Evolutionary conservation across 2,888 invertebrate species (phyloP).

Genomic region (Phaonia tiefii): DNA sequence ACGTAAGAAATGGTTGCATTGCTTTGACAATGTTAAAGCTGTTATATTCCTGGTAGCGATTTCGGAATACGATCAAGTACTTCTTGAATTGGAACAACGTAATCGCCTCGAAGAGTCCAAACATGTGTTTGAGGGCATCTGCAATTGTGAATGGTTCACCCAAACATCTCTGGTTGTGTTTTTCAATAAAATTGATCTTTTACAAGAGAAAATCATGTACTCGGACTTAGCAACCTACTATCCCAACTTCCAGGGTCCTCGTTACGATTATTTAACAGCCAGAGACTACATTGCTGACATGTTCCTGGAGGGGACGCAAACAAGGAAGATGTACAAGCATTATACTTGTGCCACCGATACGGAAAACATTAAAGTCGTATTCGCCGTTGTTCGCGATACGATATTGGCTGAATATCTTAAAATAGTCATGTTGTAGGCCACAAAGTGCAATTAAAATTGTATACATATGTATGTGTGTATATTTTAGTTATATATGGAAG

Average conservation of each 20-base stretch:
- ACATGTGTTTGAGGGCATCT: conserved; percentile 98
- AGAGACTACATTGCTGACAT: conserved; percentile 99
- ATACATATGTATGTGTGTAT: too few species aligned
- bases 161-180: conserved; percentile 99
- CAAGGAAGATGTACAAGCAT: conserved; percentile 99
- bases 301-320: conserved; percentile 99
- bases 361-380: conserved; percentile 47
- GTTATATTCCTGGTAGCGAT: conserved; percentile 54
- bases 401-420: conserved; percentile 32
- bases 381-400: conserved; percentile 53
- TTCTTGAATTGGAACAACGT: conserved; percentile 96
- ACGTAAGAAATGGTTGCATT: conserved; percentile 57
- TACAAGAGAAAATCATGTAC: conserved; percentile 95
- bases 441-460: too few species aligned
- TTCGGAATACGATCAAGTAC: conserved; percentile 97
- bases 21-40: conserved; percentile 56
- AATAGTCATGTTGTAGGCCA: too few species aligned
- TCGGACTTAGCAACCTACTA: conserved; percentile 99
- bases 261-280: conserved; percentile 96
- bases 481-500: too few species aligned
- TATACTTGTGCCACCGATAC: conserved; percentile 99
- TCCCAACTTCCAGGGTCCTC: conserved; percentile 84
- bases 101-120: conserved; percentile 99
- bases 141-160: conserved; percentile 99
- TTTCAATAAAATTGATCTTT: conserved; percentile 86